Conservation (phyloP, 2,888 invertebrate species). For the Ischnus inquisitorius region DNA sequence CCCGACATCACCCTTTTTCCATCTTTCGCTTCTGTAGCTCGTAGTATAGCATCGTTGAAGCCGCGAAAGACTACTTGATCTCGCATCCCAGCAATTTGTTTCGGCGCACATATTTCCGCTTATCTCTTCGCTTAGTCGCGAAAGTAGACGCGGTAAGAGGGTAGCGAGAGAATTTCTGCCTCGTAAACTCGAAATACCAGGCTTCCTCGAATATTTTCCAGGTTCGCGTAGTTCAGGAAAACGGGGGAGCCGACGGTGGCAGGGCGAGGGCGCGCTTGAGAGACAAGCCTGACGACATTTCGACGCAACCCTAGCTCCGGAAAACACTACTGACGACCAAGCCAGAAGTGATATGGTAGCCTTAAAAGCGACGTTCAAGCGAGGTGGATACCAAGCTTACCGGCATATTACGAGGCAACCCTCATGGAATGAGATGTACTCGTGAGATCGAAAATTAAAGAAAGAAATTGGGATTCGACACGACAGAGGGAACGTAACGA, state of each 20-base stretch:
- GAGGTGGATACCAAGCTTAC: conserved; percentile 20
- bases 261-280: conserved; percentile 23
- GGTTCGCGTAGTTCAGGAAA: conserved; percentile 24
- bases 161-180: conserved; percentile 56
- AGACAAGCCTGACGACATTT: conserved; percentile 47
- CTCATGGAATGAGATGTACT: conserved; percentile 23
- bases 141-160: conserved; percentile 5
- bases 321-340: conserved; percentile 30
- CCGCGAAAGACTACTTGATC: conserved; percentile 17
- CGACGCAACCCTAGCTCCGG: conserved; percentile 44
- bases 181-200: conserved; percentile 63
- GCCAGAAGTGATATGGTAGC: conserved; percentile 12
- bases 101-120: conserved; percentile 46
- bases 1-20: conserved; percentile 36
- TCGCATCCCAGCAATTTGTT: conserved; percentile 36
- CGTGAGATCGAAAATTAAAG: conserved; percentile 2
- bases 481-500: background rate
- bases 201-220: conserved; percentile 59
- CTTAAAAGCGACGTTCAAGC: background rate
- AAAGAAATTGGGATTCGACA: background rate
- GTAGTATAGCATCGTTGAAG: conserved; percentile 36
- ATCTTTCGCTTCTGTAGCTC: conserved; percentile 10
- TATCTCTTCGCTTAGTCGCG: conserved; percentile 21
- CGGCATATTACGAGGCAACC: conserved; percentile 33
- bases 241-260: background rate